Conservation (phyloP, 2,797 vertebrate species). For the Scolopax rusticola region DNA sequence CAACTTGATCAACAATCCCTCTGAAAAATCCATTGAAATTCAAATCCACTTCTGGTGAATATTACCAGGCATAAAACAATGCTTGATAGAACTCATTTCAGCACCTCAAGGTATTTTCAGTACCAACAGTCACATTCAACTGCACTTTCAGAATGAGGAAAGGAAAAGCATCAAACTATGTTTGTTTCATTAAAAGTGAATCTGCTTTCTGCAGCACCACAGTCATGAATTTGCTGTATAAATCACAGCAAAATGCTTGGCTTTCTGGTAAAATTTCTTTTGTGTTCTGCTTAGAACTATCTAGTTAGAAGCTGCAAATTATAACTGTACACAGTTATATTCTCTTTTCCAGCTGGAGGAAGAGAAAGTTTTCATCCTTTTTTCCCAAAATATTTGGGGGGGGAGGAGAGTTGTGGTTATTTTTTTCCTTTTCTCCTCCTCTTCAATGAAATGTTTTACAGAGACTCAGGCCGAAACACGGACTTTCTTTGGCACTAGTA, state of each 20-base stretch:
- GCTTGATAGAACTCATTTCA: neutral
- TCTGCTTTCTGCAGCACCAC: neutral
- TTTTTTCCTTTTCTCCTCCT: fast-evolving
- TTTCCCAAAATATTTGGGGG: neutral
- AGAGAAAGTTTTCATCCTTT: neutral
- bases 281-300: neutral
- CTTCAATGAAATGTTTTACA: neutral
- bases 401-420: no score
- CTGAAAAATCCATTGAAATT: slow-evolving; percentile 24
- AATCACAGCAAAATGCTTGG: neutral
- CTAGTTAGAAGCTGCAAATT: neutral
- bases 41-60: neutral
- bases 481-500: neutral
- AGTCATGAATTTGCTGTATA: neutral
- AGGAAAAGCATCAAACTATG: neutral
- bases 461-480: neutral
- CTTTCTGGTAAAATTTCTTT: neutral
- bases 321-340: neutral
- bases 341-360: neutral
- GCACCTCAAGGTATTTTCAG: neutral
- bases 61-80: neutral
- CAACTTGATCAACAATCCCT: neutral
- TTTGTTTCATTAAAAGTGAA: neutral
- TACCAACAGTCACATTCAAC: neutral
- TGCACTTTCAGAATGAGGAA: neutral